Conservation (phyloP, 2,797 vertebrate genomes). For the Bradypus variegatus region DNA sequence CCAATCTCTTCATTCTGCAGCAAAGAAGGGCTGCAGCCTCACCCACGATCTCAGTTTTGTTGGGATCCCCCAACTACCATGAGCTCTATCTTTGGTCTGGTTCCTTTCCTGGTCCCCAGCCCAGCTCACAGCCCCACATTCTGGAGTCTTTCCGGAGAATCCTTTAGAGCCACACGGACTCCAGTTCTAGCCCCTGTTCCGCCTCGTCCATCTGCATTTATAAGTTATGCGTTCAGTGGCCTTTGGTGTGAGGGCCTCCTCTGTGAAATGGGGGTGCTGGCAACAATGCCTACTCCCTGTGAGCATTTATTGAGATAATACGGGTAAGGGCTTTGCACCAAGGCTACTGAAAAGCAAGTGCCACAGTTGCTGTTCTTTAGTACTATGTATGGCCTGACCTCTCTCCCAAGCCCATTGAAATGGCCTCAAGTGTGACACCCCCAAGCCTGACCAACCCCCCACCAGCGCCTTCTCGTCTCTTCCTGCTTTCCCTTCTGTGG, state of each 20-base stretch:
- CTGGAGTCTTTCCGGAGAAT: neutral
- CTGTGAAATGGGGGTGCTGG: neutral
- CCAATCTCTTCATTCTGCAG: neutral
- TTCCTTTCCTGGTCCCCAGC: no score
- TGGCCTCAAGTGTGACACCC: neutral
- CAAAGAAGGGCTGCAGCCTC: neutral
- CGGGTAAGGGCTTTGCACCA: neutral
- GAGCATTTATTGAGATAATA: neutral
- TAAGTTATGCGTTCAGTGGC: neutral
- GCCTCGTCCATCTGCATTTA: neutral
- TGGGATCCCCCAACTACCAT: neutral
- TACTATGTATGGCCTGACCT: no score
- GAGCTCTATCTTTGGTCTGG: neutral
- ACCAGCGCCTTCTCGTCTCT: neutral
- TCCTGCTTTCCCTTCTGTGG: neutral
- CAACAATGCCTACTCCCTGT: accelerated
- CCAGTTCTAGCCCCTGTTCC: neutral
- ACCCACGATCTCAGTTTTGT: neutral
- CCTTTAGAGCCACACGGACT: neutral
- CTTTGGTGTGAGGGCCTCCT: no score
- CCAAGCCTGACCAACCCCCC: neutral
- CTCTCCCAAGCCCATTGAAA: neutral
- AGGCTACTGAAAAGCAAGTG: neutral
- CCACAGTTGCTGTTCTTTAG: accelerated
- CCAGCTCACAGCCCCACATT: neutral